Evolutionary conservation across 2,797 vertebrate species (phyloP).

Genomic region (Hippoglossus hippoglossus): DNA sequence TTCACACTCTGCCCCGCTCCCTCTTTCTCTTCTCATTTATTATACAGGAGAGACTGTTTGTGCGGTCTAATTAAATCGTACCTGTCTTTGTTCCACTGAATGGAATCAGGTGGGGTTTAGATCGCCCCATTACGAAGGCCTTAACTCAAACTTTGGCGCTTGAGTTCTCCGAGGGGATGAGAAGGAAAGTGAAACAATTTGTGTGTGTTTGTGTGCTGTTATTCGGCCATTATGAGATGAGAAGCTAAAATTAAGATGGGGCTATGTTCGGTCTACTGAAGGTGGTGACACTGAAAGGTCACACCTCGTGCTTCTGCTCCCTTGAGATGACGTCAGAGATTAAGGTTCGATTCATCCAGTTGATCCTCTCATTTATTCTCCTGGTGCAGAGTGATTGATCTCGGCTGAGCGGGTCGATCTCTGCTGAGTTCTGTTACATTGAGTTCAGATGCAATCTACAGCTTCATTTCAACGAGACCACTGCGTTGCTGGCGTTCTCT

Average conservation of each 20-base stretch:
- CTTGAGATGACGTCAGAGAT: background rate
- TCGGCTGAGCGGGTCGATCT: background rate
- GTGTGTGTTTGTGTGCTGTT: background rate
- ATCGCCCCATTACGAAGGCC: slow-evolving; percentile 6
- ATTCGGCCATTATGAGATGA: too few relatives aligned
- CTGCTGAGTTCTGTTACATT: background rate
- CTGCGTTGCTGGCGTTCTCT: background rate
- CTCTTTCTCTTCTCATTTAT: slow-evolving; percentile 24
- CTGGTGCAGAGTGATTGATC: background rate
- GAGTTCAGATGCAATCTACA: background rate
- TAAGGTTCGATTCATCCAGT: background rate
- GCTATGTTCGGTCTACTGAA: slow-evolving; percentile 5
- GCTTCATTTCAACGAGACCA: background rate
- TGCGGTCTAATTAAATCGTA: slow-evolving; percentile 37
- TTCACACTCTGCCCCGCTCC: slow-evolving; percentile 5
- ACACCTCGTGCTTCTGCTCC: background rate
- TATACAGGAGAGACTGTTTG: slow-evolving; percentile 39
- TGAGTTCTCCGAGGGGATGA: background rate
- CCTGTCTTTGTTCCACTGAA: slow-evolving; percentile 30
- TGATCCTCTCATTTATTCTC: background rate
- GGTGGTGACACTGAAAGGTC: slow-evolving; percentile 11
- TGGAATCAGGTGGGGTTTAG: slow-evolving; percentile 17
- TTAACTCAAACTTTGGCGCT: slow-evolving; percentile 32
- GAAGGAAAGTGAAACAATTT: background rate
- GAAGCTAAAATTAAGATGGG: background rate